phyloP scores from a whole-genome alignment of 2,888 invertebrate genomes.

The Xanthostigma xanthostigma region DNA sequence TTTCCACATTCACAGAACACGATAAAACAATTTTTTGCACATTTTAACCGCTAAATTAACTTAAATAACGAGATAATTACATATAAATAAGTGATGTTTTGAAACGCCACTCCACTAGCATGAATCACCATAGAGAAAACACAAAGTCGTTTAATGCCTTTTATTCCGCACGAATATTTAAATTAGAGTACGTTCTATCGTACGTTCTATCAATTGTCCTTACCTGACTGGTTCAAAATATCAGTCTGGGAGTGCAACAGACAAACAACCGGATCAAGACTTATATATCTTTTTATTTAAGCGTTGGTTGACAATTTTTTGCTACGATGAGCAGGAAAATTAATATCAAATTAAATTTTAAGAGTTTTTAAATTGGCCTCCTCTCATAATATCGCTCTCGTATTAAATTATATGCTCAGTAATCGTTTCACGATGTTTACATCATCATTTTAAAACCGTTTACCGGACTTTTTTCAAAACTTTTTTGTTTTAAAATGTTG shows the following conservation, averaged over 20 bases:
- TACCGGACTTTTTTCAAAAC: no score
- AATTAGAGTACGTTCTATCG: neutral
- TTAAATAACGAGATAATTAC: neutral
- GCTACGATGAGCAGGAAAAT: constrained; percentile 7
- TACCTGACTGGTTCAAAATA: no score
- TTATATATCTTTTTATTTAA: neutral
- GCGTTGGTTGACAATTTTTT: constrained; percentile 6
- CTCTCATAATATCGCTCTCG: no score
- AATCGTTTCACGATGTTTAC: no score
- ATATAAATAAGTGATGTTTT: neutral
- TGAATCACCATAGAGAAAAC: neutral
- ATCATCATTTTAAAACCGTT: no score
- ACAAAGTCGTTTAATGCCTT: neutral
- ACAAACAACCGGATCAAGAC: no score
- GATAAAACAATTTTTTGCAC: no score
- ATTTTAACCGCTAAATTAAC: neutral
- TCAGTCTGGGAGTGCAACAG: no score
- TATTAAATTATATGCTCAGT: no score
- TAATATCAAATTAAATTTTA: constrained; percentile 7
- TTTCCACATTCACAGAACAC: no score
- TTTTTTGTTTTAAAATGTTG: no score
- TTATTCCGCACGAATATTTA: neutral
- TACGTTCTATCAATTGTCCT: neutral
- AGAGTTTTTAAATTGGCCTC: neutral
- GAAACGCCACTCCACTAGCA: neutral